Percentiles rank a stretch among this genome's conserved stretches.
Evolutionary conservation across 2,113 vertebrate species (phyloP).

Genomic region (Amblyopsis rosae): DNA sequence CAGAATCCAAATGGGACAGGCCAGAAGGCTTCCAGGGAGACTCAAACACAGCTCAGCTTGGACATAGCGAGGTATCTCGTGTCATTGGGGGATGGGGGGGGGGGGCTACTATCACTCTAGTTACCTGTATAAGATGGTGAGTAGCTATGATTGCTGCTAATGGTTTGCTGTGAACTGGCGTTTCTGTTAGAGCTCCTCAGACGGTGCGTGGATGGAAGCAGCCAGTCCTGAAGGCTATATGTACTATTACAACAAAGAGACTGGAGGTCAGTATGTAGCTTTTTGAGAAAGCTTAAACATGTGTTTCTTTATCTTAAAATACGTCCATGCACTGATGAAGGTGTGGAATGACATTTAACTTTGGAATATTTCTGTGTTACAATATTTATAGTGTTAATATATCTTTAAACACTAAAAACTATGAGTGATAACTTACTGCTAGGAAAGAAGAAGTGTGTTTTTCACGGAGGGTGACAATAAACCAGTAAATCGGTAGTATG

Average conservation of each 20-base stretch:
- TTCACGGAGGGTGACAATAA: too few species aligned
- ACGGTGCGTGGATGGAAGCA: constrained; percentile 84
- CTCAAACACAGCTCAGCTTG: constrained; percentile 9
- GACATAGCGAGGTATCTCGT: constrained; percentile 45
- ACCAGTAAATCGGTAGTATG: too few species aligned
- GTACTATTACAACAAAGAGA: constrained; percentile 92
- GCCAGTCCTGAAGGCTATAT: constrained; percentile 86
- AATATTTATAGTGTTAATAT: too few species aligned
- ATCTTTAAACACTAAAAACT: too few species aligned
- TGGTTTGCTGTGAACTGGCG: neutral
- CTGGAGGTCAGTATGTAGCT: constrained; percentile 80
- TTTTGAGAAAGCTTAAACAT: neutral
- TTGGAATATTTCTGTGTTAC: too few species aligned
- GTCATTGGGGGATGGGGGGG: neutral
- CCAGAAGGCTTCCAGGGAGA: constrained; percentile 50
- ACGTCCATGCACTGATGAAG: too few species aligned
- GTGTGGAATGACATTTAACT: too few species aligned
- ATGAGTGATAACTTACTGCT: too few species aligned
- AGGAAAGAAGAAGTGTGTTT: too few species aligned
- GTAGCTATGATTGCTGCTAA: neutral
- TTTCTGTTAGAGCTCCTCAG: constrained; percentile 47
- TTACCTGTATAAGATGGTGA: neutral
- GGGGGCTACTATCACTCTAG: too few species aligned
- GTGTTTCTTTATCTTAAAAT: too few species aligned
- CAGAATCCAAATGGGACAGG: constrained; percentile 76